These are phyloP conservation scores for Xanthia togata DNA, from an alignment of 2,888 invertebrate species.

Conservation along the genomic window DNA sequence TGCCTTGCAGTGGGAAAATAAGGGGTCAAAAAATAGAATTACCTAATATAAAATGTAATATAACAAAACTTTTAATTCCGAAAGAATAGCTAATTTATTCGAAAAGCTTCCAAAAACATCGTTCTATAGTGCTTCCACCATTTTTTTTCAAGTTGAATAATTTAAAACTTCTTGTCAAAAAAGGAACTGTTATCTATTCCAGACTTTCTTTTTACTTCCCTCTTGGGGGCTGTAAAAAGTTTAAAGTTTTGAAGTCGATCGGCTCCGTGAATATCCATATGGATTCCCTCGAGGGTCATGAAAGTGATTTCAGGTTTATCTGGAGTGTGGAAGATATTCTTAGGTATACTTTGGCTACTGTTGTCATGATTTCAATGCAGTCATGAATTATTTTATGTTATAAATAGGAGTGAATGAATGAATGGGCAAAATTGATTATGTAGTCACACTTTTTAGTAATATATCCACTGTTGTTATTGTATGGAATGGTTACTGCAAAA, in stretches of 20 bases:
- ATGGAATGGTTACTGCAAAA: background rate
- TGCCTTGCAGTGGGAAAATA: background rate
- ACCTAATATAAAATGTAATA: background rate
- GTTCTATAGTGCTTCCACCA: background rate
- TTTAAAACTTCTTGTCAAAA: conserved; percentile 21
- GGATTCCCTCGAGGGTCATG: conserved; percentile 14
- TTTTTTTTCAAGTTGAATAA: conserved; percentile 20
- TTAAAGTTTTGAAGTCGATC: conserved; percentile 55
- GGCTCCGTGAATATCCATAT: conserved; percentile 41
- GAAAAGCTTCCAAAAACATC: background rate
- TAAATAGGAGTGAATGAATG: background rate
- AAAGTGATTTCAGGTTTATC: conserved; percentile 5
- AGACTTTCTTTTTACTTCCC: conserved; percentile 12
- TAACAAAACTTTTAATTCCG: background rate
- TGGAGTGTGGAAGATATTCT: background rate
- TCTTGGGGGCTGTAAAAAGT: conserved; percentile 26
- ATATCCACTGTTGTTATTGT: background rate
- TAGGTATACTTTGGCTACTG: no score
- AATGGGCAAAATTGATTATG: background rate
- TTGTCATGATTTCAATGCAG: background rate
- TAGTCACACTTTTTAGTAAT: background rate
- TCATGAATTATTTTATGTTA: background rate
- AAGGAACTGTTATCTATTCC: conserved; percentile 34
- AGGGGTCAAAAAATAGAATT: no score
- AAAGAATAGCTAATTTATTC: background rate